Evolutionary conservation across 2,113 vertebrate species (phyloP).

Genomic region (Carollia perspicillata): DNA sequence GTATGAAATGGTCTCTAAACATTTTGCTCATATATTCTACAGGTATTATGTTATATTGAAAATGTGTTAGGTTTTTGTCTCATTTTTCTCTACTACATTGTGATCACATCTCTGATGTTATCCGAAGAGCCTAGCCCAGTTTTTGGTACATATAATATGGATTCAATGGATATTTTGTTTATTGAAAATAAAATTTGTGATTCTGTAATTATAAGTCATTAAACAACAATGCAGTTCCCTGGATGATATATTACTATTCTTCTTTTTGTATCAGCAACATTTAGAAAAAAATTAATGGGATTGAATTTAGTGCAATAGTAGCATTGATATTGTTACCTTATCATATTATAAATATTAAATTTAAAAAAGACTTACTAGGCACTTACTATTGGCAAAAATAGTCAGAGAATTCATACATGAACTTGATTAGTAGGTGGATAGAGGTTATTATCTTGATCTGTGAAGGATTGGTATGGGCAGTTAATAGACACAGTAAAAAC

Average conservation of each 20-base stretch:
- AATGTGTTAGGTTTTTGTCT: neutral
- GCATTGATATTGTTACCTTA: neutral
- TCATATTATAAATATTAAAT: neutral
- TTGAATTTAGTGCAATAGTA: neutral
- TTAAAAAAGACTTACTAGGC: neutral
- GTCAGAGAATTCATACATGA: neutral
- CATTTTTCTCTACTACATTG: neutral
- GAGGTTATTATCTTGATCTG: neutral
- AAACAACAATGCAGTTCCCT: neutral
- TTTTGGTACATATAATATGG: neutral
- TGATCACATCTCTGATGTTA: neutral
- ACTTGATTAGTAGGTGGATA: neutral
- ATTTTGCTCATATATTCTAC: neutral
- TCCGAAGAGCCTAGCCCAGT: neutral
- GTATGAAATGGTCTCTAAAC: neutral
- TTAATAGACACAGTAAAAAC: neutral
- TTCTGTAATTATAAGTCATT: neutral
- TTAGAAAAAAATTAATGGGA: neutral
- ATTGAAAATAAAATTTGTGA: conserved; percentile 25
- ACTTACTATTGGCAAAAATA: neutral
- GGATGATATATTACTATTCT: neutral
- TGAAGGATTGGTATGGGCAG: neutral
- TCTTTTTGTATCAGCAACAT: neutral
- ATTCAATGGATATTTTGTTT: neutral
- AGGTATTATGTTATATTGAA: neutral